phyloP scores from a whole-genome alignment of 2,797 vertebrate species.

The Lacerta bilineata region DNA sequence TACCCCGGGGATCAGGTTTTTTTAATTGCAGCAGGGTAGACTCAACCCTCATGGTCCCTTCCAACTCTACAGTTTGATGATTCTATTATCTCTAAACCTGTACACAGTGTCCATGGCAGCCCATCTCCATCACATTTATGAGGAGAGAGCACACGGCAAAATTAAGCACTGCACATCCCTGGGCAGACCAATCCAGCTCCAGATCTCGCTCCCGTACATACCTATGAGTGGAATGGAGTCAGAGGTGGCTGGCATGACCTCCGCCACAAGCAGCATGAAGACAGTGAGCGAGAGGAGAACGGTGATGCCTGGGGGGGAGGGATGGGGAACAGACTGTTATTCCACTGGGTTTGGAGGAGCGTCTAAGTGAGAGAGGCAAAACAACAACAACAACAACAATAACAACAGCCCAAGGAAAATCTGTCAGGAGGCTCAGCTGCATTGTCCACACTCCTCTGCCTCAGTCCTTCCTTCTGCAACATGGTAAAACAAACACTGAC shows the following conservation, averaged over 20 bases:
- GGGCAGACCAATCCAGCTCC: fast-evolving
- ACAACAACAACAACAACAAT: no score
- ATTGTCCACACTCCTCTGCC: neutral
- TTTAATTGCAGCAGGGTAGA: neutral
- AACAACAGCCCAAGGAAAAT: no score
- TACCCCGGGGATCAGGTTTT: neutral
- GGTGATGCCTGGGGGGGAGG: slow-evolving; percentile 21
- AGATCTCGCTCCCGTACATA: slow-evolving; percentile 50
- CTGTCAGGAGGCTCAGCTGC: neutral
- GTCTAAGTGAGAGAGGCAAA: neutral
- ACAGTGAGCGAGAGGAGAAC: slow-evolving; percentile 88
- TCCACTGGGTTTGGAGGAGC: no score
- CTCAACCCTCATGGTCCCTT: no score
- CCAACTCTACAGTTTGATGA: no score
- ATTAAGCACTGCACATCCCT: neutral
- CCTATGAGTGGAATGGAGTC: slow-evolving; percentile 89
- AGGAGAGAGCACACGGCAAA: neutral
- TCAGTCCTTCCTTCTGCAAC: neutral
- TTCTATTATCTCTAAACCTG: no score
- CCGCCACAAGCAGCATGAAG: slow-evolving; percentile 89
- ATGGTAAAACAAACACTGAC: neutral
- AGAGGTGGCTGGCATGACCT: slow-evolving; percentile 89
- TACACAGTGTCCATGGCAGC: no score
- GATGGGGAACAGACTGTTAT: neutral
- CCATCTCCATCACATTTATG: neutral